phyloP scores from a whole-genome alignment of 2,113 vertebrate genomes.

The Eidolon helvum region DNA sequence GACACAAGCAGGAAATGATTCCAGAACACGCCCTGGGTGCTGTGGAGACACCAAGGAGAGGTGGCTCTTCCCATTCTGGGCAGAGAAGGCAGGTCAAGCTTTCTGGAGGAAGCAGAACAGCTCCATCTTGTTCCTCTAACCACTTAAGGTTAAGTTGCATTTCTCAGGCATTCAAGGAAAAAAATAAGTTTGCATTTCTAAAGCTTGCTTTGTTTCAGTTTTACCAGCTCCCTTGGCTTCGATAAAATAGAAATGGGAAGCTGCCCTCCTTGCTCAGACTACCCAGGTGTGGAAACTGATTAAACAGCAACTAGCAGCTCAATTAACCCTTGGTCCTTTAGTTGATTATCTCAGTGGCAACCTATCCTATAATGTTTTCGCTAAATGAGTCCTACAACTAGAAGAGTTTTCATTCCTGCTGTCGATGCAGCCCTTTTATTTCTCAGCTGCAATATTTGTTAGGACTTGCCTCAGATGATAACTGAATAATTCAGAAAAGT shows the following conservation, averaged over 20 bases:
- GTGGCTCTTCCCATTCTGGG: background rate
- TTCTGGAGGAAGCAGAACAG: background rate
- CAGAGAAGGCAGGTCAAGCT: background rate
- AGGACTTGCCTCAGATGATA: background rate
- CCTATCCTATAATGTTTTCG: background rate
- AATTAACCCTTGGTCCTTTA: slow-evolving; percentile 22
- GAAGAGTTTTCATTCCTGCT: background rate
- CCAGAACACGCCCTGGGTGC: background rate
- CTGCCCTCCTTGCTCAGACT: background rate
- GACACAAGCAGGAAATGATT: background rate
- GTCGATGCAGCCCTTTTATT: background rate
- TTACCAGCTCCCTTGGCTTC: slow-evolving; percentile 8
- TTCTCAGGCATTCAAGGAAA: background rate
- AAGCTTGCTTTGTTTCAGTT: slow-evolving; percentile 58
- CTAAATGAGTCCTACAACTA: background rate
- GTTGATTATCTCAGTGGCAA: slow-evolving; percentile 6
- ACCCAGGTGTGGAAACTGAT: slow-evolving; percentile 41
- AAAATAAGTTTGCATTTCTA: slow-evolving; percentile 35
- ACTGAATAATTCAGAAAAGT: slow-evolving; percentile 16
- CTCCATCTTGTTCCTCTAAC: slow-evolving; percentile 25
- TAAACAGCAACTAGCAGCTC: slow-evolving; percentile 32
- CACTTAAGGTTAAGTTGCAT: background rate
- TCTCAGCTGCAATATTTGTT: background rate
- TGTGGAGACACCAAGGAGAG: background rate
- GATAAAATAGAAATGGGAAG: slow-evolving; percentile 6